Evolutionary conservation across 1,140 invertebrate species (phyloP), one percentile per base, ranked within the genome.

Genomic region (Lamellibrachia luymesi): DNA sequence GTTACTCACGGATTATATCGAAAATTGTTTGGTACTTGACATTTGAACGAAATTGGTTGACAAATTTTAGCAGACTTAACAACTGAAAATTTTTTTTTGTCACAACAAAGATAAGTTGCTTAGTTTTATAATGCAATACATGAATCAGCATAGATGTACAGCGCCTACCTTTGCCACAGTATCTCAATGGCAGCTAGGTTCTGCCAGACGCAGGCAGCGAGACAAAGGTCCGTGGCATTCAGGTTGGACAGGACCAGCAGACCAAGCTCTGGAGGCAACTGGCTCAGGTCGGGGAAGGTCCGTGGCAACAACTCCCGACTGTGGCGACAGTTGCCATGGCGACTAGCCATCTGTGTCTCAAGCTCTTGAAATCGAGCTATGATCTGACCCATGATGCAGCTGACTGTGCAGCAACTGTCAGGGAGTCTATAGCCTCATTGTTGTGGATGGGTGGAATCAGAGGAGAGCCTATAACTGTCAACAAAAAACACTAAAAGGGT

Each of bases 121-220:
- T 38, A 38, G 38, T 38, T 38, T 38, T 38, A 38, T 38, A 38
- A 38, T 38, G 38, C 38, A 56, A 56, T 56, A 13, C 6, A 56
- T 56, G 52, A 6, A 6, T 56, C 17, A 22, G 64, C 64, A 10
- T 22, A 17, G 13, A 8, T 80, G 64, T 4, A 22, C 25, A 91
- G 17, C 2, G 92, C 38, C 80, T 95, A 97, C 96, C 96, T 95
- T 93, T 96, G 96, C 97, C 97, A 97, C 8, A 97, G 95, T 51
- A 97, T 94, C 93, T 97, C 96, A 96, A 97, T 97, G 94, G 96
- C 96, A 27, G 96, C 97, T 50, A 97, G 94, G 80, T 96, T 95
- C 50, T 96, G 95, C 97, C 97, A 97, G 17, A 97, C 97, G 96
- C 97, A 97, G 7, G 96, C 95, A 27, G 97, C 97, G 90, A 97